Conservation (phyloP, 1,140 invertebrate genomes). For the Rhizoglyphus robini region DNA sequence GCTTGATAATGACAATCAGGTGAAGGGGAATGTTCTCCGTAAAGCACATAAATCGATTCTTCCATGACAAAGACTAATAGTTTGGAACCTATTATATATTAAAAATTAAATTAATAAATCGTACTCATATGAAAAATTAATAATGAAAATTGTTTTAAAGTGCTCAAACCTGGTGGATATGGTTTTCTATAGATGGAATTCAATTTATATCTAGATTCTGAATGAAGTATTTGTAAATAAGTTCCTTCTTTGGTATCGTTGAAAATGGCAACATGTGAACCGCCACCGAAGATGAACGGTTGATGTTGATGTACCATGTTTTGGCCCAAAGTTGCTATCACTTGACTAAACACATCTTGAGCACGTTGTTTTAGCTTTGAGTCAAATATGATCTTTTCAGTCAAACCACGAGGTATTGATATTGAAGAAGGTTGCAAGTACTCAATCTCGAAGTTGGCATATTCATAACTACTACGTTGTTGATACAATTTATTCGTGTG, state of each 20-base stretch:
- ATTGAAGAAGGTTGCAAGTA: background rate
- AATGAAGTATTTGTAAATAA: background rate
- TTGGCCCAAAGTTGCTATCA: background rate
- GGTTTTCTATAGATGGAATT: background rate
- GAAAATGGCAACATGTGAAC: background rate
- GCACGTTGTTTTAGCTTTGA: background rate
- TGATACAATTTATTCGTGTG: background rate
- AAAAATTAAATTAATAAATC: background rate
- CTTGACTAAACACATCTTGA: background rate
- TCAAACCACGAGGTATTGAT: background rate
- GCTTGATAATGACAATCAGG: background rate
- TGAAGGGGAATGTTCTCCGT: background rate
- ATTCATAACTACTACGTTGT: background rate
- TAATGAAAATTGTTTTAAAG: background rate
- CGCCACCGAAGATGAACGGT: background rate
- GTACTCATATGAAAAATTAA: background rate
- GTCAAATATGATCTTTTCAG: background rate
- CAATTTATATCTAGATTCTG: background rate
- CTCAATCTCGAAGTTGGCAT: background rate
- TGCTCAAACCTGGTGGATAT: background rate
- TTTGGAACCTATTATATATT: slow-evolving; percentile 4
- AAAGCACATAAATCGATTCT: background rate
- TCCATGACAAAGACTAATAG: slow-evolving; percentile 4
- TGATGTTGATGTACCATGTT: background rate
- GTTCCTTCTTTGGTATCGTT: background rate